Percentiles rank a stretch among this genome's conserved stretches.
Evolutionary conservation across 1,140 invertebrate genomes (phyloP).

Genomic region (Drosophila simulans): DNA sequence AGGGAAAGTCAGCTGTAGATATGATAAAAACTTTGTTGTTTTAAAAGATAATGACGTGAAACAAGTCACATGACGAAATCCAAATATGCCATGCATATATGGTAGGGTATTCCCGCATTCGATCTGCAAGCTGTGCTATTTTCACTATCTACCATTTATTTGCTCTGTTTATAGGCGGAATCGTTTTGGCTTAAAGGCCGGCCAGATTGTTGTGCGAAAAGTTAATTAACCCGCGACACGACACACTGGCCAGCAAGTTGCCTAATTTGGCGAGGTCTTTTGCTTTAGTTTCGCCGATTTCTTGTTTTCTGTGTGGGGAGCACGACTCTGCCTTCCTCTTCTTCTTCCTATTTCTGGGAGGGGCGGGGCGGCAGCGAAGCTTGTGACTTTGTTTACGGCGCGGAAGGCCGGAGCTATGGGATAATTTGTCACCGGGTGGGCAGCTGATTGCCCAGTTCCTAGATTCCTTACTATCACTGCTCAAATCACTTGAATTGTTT

Average conservation of each 20-base stretch:
- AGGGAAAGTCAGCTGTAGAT: neutral
- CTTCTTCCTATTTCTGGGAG: slow-evolving; percentile 14
- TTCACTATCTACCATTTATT: slow-evolving; percentile 28
- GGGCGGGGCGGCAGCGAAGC: slow-evolving; percentile 35
- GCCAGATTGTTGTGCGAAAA: slow-evolving; percentile 73
- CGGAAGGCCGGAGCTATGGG: neutral
- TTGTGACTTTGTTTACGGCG: slow-evolving; percentile 22
- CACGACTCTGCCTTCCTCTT: neutral
- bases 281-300: slow-evolving; percentile 22
- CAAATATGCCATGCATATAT: neutral
- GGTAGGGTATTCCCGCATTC: slow-evolving; percentile 7
- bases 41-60: neutral
- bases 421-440: slow-evolving; percentile 16
- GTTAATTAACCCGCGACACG: slow-evolving; percentile 74
- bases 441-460: slow-evolving; percentile 39
- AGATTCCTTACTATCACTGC: slow-evolving; percentile 28
- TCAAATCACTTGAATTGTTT: slow-evolving; percentile 25
- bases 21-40: neutral
- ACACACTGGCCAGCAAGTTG: slow-evolving; percentile 41
- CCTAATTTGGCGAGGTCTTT: slow-evolving; percentile 52
- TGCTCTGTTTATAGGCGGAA: slow-evolving; percentile 58
- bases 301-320: slow-evolving; percentile 2
- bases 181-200: slow-evolving; percentile 48
- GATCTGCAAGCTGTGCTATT: neutral
- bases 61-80: neutral